These are phyloP conservation scores for Tolmerus cingulatus DNA, from an alignment of 2,888 invertebrate genomes.

Conservation along the genomic window DNA sequence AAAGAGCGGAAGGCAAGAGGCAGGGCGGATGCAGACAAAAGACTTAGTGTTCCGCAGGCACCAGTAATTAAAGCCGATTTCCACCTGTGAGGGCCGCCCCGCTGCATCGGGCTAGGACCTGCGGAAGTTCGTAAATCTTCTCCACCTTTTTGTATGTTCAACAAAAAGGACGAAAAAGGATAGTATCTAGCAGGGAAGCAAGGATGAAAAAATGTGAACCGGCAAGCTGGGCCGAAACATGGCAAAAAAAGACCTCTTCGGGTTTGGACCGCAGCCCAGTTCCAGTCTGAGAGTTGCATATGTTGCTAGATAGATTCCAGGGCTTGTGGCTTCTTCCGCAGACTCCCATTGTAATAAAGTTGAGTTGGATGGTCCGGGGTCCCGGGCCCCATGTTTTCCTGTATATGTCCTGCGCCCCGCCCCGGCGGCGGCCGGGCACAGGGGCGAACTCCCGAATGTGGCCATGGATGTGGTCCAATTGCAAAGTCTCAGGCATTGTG, in stretches of 20 bases:
- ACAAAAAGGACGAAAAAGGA: neutral
- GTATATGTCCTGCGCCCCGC: neutral
- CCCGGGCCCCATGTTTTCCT: neutral
- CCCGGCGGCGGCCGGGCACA: neutral
- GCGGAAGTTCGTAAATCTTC: conserved; percentile 23
- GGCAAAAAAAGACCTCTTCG: neutral
- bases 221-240: neutral
- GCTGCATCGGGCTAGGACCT: neutral
- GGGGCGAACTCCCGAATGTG: neutral
- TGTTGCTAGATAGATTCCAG: conserved; percentile 3
- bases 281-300: conserved; percentile 15
- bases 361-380: neutral
- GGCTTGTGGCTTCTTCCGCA: conserved; percentile 24
- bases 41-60: neutral
- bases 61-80: conserved; percentile 32
- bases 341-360: conserved; percentile 19
- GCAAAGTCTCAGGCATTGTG: conserved; percentile 25
- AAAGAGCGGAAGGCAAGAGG: neutral
- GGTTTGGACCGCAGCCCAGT: conserved; percentile 14
- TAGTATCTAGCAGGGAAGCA: too few species aligned
- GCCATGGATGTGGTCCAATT: conserved; percentile 24
- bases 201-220: neutral
- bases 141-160: neutral
- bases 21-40: neutral
- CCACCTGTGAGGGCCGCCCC: neutral